Evolutionary conservation across 2,113 vertebrate genomes (phyloP).

Genomic region (Tympanuchus pallidicinctus): DNA sequence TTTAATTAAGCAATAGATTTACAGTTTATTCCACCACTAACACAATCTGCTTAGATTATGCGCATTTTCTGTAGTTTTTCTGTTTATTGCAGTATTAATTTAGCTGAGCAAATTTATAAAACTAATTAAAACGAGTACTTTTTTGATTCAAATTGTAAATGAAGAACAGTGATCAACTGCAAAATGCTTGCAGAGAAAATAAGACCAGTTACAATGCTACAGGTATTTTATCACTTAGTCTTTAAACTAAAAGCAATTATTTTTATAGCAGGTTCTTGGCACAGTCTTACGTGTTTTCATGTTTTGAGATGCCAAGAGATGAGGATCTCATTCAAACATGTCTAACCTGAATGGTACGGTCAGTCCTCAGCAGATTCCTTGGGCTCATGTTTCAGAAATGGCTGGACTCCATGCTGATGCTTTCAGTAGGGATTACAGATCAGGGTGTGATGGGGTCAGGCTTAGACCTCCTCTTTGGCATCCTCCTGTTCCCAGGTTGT

Average conservation of each 20-base stretch:
- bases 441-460: neutral
- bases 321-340: neutral
- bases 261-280: constrained; percentile 15
- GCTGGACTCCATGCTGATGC: neutral
- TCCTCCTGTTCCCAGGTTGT: neutral
- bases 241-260: neutral
- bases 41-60: constrained; percentile 24
- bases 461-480: neutral
- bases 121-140: constrained; percentile 61
- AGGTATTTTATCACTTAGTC: neutral
- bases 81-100: constrained; percentile 53
- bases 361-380: neutral
- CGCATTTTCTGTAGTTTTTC: constrained; percentile 37
- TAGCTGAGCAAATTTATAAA: constrained; percentile 65
- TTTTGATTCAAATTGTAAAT: constrained; percentile 25
- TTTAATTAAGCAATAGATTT: constrained; percentile 52
- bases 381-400: neutral
- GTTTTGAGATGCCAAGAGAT: neutral
- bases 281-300: neutral
- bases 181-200: neutral
- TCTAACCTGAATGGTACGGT: neutral
- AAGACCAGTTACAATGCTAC: neutral
- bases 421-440: neutral
- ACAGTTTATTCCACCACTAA: constrained; percentile 55
- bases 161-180: neutral